Percentiles rank a stretch among this genome's conserved stretches.
phyloP scores from a whole-genome alignment of 2,113 vertebrate genomes.

The Gymnorhina tibicen region DNA sequence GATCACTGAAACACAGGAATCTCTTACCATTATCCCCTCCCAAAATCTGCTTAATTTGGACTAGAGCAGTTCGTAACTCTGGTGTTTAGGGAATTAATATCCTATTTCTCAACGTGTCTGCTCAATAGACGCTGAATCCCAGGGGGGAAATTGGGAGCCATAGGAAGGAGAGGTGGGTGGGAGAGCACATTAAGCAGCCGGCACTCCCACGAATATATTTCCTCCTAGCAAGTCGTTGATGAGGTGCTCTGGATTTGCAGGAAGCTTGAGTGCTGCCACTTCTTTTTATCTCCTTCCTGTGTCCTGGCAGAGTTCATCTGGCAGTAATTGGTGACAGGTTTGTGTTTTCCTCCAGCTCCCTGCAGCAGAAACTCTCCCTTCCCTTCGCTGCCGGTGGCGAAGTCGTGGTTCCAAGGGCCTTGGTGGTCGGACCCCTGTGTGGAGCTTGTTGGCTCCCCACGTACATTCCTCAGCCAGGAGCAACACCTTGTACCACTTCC shows the following conservation, averaged over 20 bases:
- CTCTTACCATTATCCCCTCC: background rate
- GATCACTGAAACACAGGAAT: background rate
- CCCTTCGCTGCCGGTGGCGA: fast-evolving
- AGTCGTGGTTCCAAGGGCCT: fast-evolving
- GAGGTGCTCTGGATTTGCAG: background rate
- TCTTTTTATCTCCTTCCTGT: background rate
- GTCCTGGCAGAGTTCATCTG: background rate
- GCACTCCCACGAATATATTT: background rate
- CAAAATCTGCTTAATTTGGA: background rate
- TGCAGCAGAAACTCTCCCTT: background rate
- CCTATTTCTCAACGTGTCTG: background rate
- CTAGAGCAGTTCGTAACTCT: background rate
- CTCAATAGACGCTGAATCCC: background rate
- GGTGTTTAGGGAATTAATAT: background rate
- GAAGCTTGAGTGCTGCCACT: slow-evolving; percentile 9
- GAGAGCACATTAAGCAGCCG: background rate
- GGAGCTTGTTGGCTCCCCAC: background rate
- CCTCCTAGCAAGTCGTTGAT: background rate
- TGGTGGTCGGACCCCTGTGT: background rate
- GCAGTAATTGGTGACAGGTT: background rate
- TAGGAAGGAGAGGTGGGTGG: slow-evolving; percentile 44
- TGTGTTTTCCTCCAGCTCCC: background rate
- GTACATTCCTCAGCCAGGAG: background rate
- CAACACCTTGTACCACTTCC: background rate
- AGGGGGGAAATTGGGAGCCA: background rate